Percentiles rank a stretch among this genome's conserved stretches.
These are phyloP conservation scores for Drosophila quinaria DNA, from an alignment of 2,888 invertebrate genomes.

Conservation along the genomic window DNA sequence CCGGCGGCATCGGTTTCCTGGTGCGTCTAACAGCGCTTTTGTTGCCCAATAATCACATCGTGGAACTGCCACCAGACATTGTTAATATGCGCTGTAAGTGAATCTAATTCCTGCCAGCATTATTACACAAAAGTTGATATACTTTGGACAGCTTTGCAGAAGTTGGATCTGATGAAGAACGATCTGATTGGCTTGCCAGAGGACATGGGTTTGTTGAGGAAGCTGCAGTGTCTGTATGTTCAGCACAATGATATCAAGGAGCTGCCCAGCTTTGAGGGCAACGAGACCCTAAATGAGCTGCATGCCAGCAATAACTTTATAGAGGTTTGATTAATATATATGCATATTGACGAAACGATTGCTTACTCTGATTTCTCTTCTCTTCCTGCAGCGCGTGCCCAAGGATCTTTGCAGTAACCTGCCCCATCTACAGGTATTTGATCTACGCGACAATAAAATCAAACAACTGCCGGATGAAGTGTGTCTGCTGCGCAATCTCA, in stretches of 20 bases:
- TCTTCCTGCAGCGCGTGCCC: constrained; percentile 88
- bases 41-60: constrained; percentile 91
- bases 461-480: constrained; percentile 92
- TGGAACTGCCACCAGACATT: constrained; percentile 92
- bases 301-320: constrained; percentile 94
- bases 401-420: constrained; percentile 90
- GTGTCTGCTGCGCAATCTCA: constrained; percentile 90
- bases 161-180: constrained; percentile 91
- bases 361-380: background rate
- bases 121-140: background rate
- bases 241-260: constrained; percentile 92
- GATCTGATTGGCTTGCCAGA: constrained; percentile 89
- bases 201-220: constrained; percentile 90
- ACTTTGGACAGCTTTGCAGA: constrained; percentile 87
- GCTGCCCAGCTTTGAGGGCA: constrained; percentile 92
- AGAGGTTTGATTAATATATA: constrained; percentile 86
- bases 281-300: constrained; percentile 91
- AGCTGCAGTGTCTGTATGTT: constrained; percentile 91
- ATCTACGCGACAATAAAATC: constrained; percentile 93
- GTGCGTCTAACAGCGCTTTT: constrained; percentile 91
- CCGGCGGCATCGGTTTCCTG: constrained; percentile 93
- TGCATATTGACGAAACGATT: background rate
- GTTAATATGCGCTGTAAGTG: constrained; percentile 92
- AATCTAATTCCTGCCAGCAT: constrained; percentile 4
- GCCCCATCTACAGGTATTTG: constrained; percentile 90